These are phyloP conservation scores for Heliconius ethilla DNA, from an alignment of 2,888 invertebrate species.

Conservation along the genomic window DNA sequence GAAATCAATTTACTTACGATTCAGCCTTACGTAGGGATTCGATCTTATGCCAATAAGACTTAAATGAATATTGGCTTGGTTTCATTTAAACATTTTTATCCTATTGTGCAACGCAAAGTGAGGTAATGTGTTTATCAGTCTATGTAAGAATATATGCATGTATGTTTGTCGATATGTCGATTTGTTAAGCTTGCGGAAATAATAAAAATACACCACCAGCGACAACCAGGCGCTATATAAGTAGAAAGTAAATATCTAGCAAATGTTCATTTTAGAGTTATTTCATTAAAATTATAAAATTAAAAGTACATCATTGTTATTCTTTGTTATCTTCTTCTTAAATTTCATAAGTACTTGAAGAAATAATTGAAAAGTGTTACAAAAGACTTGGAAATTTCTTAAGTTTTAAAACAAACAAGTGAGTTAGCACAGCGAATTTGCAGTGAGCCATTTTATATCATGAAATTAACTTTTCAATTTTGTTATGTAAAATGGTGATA, in stretches of 20 bases:
- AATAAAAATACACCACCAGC: no score
- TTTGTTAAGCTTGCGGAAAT: no score
- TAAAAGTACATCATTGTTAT: not conserved
- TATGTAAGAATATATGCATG: no score
- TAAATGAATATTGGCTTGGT: slow-evolving; percentile 18
- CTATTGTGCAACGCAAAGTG: no score
- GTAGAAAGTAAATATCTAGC: no score
- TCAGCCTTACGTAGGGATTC: slow-evolving; percentile 30
- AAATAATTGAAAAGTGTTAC: slow-evolving; percentile 41
- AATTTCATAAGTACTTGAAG: slow-evolving; percentile 30
- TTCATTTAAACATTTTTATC: not conserved
- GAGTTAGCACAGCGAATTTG: slow-evolving; percentile 24
- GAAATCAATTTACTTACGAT: slow-evolving; percentile 32
- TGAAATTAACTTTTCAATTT: slow-evolving; percentile 20
- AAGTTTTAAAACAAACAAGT: slow-evolving; percentile 30
- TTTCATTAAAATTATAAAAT: slow-evolving; percentile 9
- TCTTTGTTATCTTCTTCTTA: slow-evolving; percentile 22
- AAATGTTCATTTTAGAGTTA: no score
- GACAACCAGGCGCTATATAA: no score
- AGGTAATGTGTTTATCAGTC: no score
- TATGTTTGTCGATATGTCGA: no score
- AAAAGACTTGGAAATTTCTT: slow-evolving; percentile 30
- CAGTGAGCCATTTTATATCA: slow-evolving; percentile 27
- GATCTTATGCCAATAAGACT: slow-evolving; percentile 34
- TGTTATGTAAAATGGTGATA: slow-evolving; percentile 10